Percentiles rank a stretch among this genome's conserved stretches.
Evolutionary conservation across 2,113 vertebrate species (phyloP).

Genomic region (Sebastes fasciatus): DNA sequence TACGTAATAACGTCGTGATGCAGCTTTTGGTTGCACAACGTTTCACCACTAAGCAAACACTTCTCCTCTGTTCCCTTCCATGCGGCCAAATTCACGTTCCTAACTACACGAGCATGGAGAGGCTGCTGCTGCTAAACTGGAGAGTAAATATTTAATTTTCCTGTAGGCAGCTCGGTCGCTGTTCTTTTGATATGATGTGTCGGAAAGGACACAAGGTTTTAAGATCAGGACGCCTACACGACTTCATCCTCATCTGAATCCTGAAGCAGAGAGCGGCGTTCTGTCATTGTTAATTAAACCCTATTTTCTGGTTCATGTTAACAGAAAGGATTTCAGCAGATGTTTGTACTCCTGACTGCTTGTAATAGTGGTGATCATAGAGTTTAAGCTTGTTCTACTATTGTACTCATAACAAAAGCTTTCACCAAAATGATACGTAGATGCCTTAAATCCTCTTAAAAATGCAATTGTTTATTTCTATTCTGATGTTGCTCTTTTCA

Average conservation of each 20-base stretch:
- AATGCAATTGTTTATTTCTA: background rate
- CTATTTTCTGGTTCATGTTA: background rate
- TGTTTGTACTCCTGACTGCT: background rate
- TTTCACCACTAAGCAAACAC: conserved; percentile 40
- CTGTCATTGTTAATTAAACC: background rate
- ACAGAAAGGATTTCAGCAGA: background rate
- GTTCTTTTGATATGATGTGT: conserved; percentile 17
- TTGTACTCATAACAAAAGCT: background rate
- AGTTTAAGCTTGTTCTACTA: background rate
- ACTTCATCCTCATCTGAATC: background rate
- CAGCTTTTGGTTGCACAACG: conserved; percentile 37
- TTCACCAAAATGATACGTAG: background rate
- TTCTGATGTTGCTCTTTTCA: background rate
- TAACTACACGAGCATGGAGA: background rate
- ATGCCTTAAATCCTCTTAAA: background rate
- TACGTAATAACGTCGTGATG: background rate
- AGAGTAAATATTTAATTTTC: conserved; percentile 82
- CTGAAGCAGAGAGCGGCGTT: background rate
- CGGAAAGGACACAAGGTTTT: conserved; percentile 22
- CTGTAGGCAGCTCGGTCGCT: conserved; percentile 19
- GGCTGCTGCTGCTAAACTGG: conserved; percentile 39
- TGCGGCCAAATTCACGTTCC: conserved; percentile 45
- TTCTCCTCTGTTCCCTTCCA: background rate
- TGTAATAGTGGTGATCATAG: background rate
- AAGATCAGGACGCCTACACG: background rate